These are phyloP conservation scores for Limenitis camilla DNA, from an alignment of 2,888 invertebrate genomes.

Conservation along the genomic window DNA sequence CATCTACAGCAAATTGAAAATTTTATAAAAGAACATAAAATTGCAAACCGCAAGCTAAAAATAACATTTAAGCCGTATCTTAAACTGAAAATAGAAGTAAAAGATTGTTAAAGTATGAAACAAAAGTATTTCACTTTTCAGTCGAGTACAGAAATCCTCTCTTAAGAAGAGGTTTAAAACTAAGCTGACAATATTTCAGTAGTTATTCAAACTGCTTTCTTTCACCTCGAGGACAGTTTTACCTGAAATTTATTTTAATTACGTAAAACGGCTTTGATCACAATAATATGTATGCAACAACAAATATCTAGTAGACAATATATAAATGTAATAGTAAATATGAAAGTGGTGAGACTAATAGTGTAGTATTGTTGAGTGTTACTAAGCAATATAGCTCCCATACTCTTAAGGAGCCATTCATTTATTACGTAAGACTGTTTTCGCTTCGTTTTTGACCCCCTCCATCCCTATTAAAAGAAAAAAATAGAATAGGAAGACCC, in stretches of 20 bases:
- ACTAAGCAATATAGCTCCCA: too few relatives aligned
- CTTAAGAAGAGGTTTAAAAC: constrained; percentile 11
- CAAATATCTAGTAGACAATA: too few relatives aligned
- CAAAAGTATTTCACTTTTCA: constrained; percentile 10
- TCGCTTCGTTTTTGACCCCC: too few relatives aligned
- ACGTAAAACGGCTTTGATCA: background rate
- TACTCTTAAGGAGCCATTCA: too few relatives aligned
- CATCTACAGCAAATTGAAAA: too few relatives aligned
- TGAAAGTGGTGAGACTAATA: too few relatives aligned
- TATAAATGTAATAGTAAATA: too few relatives aligned
- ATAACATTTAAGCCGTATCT: background rate
- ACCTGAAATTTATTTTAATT: constrained; percentile 3
- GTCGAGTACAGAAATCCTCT: constrained; percentile 12
- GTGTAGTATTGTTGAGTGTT: too few relatives aligned
- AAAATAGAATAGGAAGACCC: too few relatives aligned
- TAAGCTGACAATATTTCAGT: constrained; percentile 12
- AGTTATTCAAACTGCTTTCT: constrained; percentile 7
- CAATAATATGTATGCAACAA: too few relatives aligned
- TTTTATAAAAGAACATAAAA: background rate
- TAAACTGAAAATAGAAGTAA: background rate
- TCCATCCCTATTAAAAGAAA: too few relatives aligned
- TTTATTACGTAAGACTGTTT: too few relatives aligned
- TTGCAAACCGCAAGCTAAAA: background rate
- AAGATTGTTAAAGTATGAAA: constrained; percentile 6
- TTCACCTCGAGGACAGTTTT: constrained; percentile 1